Percentiles rank a stretch among this genome's conserved stretches.
phyloP scores from a whole-genome alignment of 2,797 vertebrate species.

The Cygnus olor region DNA sequence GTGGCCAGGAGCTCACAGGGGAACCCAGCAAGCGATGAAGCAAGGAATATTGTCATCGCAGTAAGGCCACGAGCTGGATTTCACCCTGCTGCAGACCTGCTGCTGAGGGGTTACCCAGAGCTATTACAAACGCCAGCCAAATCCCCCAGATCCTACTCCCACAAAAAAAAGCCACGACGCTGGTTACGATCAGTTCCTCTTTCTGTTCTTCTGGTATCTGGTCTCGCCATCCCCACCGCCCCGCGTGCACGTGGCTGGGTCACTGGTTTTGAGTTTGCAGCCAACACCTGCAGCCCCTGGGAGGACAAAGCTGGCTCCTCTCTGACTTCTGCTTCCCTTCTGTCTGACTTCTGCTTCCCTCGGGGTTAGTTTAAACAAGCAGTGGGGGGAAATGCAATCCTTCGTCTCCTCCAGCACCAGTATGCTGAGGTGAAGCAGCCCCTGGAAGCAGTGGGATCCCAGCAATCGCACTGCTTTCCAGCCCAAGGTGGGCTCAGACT shows the following conservation, averaged over 20 bases:
- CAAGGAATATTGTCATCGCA: fast-evolving
- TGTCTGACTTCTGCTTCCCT: not conserved
- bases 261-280: not conserved
- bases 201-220: no score
- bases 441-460: not conserved
- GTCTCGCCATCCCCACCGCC: fast-evolving
- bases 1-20: not conserved
- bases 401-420: not conserved
- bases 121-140: not conserved
- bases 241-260: fast-evolving
- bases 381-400: not conserved
- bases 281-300: not conserved
- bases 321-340: not conserved
- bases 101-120: not conserved
- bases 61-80: not conserved
- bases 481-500: not conserved
- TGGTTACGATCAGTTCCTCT: no score
- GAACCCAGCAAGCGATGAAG: not conserved
- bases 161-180: no score
- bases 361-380: not conserved
- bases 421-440: fast-evolving
- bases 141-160: not conserved
- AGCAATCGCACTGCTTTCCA: not conserved
- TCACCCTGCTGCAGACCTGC: not conserved
- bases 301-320: not conserved